phyloP scores from a whole-genome alignment of 2,797 vertebrate genomes.

The Morelia viridis region DNA sequence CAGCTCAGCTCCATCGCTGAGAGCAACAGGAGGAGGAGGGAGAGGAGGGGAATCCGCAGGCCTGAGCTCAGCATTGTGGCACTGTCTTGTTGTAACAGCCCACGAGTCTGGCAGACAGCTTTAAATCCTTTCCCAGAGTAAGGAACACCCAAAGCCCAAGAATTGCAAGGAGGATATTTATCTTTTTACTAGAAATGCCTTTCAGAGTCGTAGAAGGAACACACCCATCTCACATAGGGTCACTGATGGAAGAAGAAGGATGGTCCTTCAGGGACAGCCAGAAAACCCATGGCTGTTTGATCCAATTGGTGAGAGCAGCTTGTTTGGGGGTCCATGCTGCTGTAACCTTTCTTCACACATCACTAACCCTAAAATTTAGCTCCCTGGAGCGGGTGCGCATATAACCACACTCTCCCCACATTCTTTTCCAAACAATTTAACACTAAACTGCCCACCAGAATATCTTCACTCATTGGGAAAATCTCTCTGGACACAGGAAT shows the following conservation, averaged over 20 bases:
- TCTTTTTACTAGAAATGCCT: slow-evolving; percentile 55
- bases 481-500: background rate
- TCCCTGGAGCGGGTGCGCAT: background rate
- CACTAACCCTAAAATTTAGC: slow-evolving; percentile 2
- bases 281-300: slow-evolving; percentile 46
- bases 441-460: background rate
- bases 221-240: slow-evolving; percentile 59
- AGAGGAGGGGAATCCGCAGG: slow-evolving; percentile 39
- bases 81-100: slow-evolving; percentile 65
- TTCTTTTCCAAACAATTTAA: slow-evolving; percentile 15
- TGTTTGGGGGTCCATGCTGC: background rate
- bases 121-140: slow-evolving; percentile 73
- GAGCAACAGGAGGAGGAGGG: slow-evolving; percentile 53
- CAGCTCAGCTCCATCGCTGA: slow-evolving; percentile 50
- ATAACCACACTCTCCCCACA: background rate
- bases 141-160: slow-evolving; percentile 75
- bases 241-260: slow-evolving; percentile 57
- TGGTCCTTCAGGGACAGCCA: slow-evolving; percentile 41
- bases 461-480: background rate
- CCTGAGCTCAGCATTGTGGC: slow-evolving; percentile 69
- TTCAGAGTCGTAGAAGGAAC: slow-evolving; percentile 46
- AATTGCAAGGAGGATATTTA: slow-evolving; percentile 60
- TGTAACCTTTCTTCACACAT: slow-evolving; percentile 10
- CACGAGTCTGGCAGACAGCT: slow-evolving; percentile 69
- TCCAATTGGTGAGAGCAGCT: background rate